A percentile compares a stretch with the other conserved stretches of the same genome.
phyloP scores from a whole-genome alignment of 2,113 vertebrate species.

The Nothoprocta pentlandii region DNA sequence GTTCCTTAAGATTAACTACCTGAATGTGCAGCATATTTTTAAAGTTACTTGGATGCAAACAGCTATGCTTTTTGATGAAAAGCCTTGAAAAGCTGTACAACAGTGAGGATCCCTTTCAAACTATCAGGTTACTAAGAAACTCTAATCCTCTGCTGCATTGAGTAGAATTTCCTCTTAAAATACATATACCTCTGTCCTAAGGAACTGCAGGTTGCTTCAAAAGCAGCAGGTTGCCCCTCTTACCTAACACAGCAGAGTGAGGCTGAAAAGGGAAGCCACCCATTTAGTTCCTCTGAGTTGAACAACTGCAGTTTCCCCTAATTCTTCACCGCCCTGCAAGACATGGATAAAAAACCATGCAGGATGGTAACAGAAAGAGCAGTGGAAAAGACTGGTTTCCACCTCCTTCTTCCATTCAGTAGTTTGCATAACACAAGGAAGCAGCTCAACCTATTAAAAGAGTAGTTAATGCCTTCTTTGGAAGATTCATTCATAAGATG shows the following conservation, averaged over 20 bases:
- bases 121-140: neutral
- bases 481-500: neutral
- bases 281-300: conserved; percentile 54
- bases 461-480: conserved; percentile 46
- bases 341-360: conserved; percentile 41
- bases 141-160: neutral
- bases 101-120: neutral
- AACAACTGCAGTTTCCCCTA: conserved; percentile 56
- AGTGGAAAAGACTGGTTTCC: conserved; percentile 6
- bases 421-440: conserved; percentile 48
- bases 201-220: neutral
- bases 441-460: conserved; percentile 55
- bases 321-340: conserved; percentile 63
- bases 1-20: neutral
- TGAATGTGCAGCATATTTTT: neutral
- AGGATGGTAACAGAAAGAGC: neutral
- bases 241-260: conserved; percentile 53
- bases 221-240: conserved; percentile 26
- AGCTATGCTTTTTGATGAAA: neutral
- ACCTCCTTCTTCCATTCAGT: conserved; percentile 39
- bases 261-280: conserved; percentile 50
- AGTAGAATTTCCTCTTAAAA: neutral
- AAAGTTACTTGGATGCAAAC: neutral
- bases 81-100: neutral
- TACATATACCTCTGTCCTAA: neutral